These are phyloP conservation scores for Drosophila limbata DNA, from an alignment of 2,888 invertebrate species.

Conservation along the genomic window DNA sequence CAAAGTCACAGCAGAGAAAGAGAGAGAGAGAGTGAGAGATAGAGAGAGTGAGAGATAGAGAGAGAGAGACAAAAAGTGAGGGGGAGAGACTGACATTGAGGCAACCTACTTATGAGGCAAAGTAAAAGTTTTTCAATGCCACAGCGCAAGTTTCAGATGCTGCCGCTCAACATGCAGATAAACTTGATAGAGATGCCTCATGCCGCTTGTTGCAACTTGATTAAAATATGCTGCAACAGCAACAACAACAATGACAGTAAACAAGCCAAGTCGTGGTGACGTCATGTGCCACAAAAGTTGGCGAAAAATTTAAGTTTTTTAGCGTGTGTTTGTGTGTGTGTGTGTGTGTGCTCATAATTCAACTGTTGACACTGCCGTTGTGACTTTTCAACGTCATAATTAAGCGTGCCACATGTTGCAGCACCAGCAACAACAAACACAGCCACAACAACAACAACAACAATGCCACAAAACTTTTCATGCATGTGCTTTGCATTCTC, in stretches of 20 bases:
- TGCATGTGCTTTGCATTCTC: constrained; percentile 37
- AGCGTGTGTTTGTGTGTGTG: constrained; percentile 20
- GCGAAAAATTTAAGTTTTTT: constrained; percentile 29
- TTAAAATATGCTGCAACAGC: constrained; percentile 32
- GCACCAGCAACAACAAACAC: constrained; percentile 36
- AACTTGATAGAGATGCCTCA: constrained; percentile 33
- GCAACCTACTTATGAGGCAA: constrained; percentile 71
- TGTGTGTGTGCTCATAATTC: constrained; percentile 49
- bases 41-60: constrained; percentile 3
- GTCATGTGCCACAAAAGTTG: constrained; percentile 51
- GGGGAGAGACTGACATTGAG: constrained; percentile 7
- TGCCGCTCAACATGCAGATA: constrained; percentile 34
- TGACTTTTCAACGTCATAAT: constrained; percentile 69
- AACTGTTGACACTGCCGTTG: constrained; percentile 61
- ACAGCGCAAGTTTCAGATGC: constrained; percentile 53
- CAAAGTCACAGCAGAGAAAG: constrained; percentile 16
- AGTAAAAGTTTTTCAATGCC: constrained; percentile 74
- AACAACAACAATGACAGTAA: constrained; percentile 8
- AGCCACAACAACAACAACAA: constrained; percentile 42
- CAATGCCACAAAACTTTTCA: constrained; percentile 60
- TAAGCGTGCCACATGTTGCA: constrained; percentile 74
- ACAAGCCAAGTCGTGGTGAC: constrained; percentile 39
- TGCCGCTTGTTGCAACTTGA: constrained; percentile 27
- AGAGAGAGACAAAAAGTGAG: not conserved
- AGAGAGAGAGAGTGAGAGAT: constrained; percentile 2